Percentiles rank a stretch among this genome's conserved stretches.
Conservation (phyloP, 2,888 invertebrate genomes). For the Pomacea canaliculata region DNA sequence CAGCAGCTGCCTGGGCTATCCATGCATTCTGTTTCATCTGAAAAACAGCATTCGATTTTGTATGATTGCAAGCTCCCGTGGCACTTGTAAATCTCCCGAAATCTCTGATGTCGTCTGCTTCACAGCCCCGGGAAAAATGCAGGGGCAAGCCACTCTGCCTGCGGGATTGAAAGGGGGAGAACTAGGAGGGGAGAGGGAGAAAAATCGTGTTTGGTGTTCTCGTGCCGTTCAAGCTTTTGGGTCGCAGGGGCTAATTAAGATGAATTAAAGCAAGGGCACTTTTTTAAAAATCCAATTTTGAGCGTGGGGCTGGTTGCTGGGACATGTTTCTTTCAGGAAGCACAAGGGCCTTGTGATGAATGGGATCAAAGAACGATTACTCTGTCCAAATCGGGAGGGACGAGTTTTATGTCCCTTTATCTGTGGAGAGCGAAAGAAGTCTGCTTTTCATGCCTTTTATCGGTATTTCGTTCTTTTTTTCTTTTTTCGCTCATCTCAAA, state of each 20-base stretch:
- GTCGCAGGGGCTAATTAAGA: constrained; percentile 23
- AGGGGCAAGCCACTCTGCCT: too few species aligned
- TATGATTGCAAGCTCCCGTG: not conserved
- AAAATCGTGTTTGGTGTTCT: constrained; percentile 17
- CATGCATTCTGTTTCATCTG: not conserved
- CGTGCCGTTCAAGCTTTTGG: constrained; percentile 1
- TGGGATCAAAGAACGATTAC: constrained; percentile 25
- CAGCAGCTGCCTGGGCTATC: not conserved
- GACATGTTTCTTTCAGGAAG: constrained; percentile 11
- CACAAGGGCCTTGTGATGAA: constrained; percentile 9
- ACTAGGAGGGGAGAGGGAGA: constrained; percentile 7
- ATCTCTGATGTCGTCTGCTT: not conserved
- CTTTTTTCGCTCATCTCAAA: too few species aligned
- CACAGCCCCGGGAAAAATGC: too few species aligned
- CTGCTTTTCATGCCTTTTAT: constrained; percentile 13
- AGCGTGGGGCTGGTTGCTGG: not conserved
- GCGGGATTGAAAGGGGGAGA: not conserved
- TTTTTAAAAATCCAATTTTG: constrained; percentile 4
- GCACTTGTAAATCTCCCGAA: not conserved
- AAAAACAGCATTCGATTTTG: not conserved
- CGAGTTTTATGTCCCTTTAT: constrained; percentile 24
- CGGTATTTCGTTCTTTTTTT: constrained; percentile 10
- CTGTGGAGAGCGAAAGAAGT: constrained; percentile 1
- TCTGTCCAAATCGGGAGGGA: constrained; percentile 5
- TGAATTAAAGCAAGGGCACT: constrained; percentile 15